Evolutionary conservation across 2,888 invertebrate species (phyloP), one percentile per base, ranked within the genome.

Genomic region (Xiphydria camelus): DNA sequence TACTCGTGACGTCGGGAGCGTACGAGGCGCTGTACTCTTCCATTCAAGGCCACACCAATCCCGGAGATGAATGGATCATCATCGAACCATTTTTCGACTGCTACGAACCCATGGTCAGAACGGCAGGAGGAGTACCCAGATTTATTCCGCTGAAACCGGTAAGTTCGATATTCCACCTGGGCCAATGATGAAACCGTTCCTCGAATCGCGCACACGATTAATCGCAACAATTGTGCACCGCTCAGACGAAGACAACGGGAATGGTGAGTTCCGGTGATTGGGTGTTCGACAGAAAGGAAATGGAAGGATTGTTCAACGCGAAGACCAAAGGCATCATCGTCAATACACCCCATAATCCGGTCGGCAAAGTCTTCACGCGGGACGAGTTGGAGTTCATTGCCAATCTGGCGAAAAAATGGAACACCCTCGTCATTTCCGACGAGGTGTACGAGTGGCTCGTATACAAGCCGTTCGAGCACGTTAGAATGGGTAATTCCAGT

Each of bases 381-480:
- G 75, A 83, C 2, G 93, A 94, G 73, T 70, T 93, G 53, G 79
- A 84, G 58, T 69, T 83, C 52, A 90, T 99, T 56, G 95, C 95
- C 0, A 81, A 88, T 55, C 77, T 99, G 45, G 97, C 96, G 73
- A 89, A 89, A 70, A 92, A 96, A 68, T 88, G 93, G 82, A 88
- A 99, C 72, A 89, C 91, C 3, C 77, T 99, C 5, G 95, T 94
- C 45, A 77, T 99, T 14, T 88, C 95, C 1, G 99, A 99, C 76
- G 99, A 99, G 76, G 99, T 99, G 0, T 99, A 99, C 62, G 98
- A 99, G 75, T 98, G 96, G 94, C 83, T 99, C 73, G 89, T 92
- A 7, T 96, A 88, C 65, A 84, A 89, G 65, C 88, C 89, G 0
- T 80, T 84, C 19, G 80, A 90, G 62, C 93, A 97, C 75, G 84